A percentile compares a stretch with the other conserved stretches of the same genome.
phyloP scores from a whole-genome alignment of 2,113 vertebrate species.

The Carassius auratus region DNA sequence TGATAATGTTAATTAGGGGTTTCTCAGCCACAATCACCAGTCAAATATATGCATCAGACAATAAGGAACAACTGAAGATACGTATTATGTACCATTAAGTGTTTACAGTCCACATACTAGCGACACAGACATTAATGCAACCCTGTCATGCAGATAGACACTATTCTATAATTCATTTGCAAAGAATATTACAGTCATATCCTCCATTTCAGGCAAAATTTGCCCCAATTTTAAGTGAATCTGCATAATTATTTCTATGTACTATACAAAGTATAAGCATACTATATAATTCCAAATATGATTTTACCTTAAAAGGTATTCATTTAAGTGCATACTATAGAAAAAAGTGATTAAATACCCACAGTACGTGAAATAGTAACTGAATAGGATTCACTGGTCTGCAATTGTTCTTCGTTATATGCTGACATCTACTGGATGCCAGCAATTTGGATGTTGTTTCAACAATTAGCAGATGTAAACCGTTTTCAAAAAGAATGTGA shows the following conservation, averaged over 20 bases:
- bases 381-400: not conserved
- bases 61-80: not conserved
- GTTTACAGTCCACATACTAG: not conserved
- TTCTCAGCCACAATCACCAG: slow-evolving; percentile 9
- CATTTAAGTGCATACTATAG: not conserved
- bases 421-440: slow-evolving; percentile 50
- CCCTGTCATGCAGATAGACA: not conserved
- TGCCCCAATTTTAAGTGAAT: not conserved
- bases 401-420: not conserved
- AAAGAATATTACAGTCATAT: not conserved
- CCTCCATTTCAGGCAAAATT: not conserved
- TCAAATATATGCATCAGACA: not conserved
- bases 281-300: not conserved
- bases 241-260: not conserved
- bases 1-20: slow-evolving; percentile 13
- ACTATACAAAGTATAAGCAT: not conserved
- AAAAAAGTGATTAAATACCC: not conserved
- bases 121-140: not conserved
- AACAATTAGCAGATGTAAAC: not conserved
- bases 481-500: not conserved
- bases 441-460: not conserved
- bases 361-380: not conserved
- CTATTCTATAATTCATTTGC: not conserved
- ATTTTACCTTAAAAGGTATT: not conserved
- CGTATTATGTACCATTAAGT: too few relatives aligned